A percentile compares a stretch with the other conserved stretches of the same genome.
Evolutionary conservation across 2,797 vertebrate species (phyloP).

Genomic region (Craterocephalus amniculus): DNA sequence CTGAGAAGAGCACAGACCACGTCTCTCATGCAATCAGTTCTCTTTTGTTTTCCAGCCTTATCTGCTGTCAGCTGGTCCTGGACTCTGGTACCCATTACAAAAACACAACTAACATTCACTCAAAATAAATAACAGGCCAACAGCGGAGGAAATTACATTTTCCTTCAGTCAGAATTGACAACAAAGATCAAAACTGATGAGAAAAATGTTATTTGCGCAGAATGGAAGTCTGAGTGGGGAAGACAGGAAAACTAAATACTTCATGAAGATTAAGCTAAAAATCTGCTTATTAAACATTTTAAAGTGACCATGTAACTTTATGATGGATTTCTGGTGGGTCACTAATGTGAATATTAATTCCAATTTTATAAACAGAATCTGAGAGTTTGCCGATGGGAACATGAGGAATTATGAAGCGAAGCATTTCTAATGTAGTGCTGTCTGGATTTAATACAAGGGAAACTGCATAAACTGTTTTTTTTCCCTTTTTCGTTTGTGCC

Average conservation of each 20-base stretch:
- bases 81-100: background rate
- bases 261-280: too few relatives aligned
- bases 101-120: too few relatives aligned
- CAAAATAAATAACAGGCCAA: too few relatives aligned
- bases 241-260: too few relatives aligned
- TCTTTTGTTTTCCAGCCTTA: background rate
- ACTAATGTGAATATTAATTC: constrained; percentile 8
- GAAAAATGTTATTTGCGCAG: too few relatives aligned
- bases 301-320: too few relatives aligned
- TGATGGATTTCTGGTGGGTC: background rate
- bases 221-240: too few relatives aligned
- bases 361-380: constrained; percentile 6
- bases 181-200: too few relatives aligned
- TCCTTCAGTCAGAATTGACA: too few relatives aligned
- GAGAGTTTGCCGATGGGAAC: background rate
- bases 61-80: background rate
- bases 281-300: too few relatives aligned
- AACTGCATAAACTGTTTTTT: background rate
- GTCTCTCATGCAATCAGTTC: background rate
- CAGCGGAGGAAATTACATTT: too few relatives aligned
- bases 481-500: background rate
- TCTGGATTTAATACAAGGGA: background rate
- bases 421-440: background rate
- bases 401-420: constrained; percentile 29
- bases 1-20: background rate